phyloP scores from a whole-genome alignment of 2,113 vertebrate species.

The Heterochromis multidens region DNA sequence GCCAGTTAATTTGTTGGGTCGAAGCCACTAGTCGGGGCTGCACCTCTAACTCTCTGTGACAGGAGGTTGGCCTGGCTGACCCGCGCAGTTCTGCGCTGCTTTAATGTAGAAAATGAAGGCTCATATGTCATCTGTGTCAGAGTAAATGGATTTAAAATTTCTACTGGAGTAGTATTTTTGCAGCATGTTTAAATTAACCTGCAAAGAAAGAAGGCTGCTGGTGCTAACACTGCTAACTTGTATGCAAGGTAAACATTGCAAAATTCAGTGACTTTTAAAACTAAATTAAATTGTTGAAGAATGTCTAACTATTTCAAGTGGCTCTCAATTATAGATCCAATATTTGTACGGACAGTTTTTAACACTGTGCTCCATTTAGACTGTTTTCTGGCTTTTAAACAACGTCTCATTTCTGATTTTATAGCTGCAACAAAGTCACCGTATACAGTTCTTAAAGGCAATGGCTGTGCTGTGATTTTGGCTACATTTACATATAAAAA shows the following conservation, averaged over 20 bases:
- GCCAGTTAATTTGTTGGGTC: background rate
- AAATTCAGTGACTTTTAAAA: background rate
- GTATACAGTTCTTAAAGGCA: background rate
- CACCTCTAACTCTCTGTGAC: background rate
- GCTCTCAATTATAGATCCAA: background rate
- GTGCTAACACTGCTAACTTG: background rate
- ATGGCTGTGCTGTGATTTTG: background rate
- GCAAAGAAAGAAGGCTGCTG: background rate
- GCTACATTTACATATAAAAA: background rate
- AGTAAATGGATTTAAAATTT: background rate
- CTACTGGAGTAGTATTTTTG: no score
- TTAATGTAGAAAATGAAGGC: background rate
- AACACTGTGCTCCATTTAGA: background rate
- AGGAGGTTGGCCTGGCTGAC: background rate
- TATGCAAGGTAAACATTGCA: background rate
- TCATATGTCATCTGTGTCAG: background rate
- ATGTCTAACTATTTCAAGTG: background rate
- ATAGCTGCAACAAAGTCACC: background rate
- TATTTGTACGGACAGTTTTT: background rate
- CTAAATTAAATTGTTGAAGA: background rate
- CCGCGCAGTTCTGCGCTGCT: background rate
- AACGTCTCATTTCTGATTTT: background rate
- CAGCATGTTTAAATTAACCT: background rate
- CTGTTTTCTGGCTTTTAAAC: background rate
- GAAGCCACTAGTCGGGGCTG: background rate